Conservation (phyloP, 1,140 invertebrate species). For the Penaeus japonicus region DNA sequence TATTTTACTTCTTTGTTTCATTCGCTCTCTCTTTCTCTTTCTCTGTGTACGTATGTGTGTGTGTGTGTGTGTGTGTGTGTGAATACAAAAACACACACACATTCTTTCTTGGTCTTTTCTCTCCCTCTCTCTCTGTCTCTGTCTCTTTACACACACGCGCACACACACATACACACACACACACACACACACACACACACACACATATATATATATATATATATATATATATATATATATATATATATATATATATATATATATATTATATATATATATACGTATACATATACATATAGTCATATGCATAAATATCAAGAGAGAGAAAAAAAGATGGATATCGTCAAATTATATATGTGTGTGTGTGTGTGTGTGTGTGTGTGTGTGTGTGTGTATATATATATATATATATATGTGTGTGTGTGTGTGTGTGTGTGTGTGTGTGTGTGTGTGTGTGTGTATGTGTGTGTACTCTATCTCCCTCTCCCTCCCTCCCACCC, state of each 20-base stretch:
- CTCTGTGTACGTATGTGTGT: too few relatives aligned
- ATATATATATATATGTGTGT: background rate
- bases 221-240: background rate
- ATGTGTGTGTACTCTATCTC: background rate
- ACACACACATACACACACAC: background rate
- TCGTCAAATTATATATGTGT: background rate
- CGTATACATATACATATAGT: background rate
- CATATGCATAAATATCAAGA: background rate
- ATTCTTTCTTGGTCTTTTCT: too few relatives aligned
- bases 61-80: too few relatives aligned
- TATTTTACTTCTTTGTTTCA: too few relatives aligned
- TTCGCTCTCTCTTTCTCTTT: too few relatives aligned
- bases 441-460: background rate
- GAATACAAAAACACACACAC: too few relatives aligned
- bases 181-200: background rate
- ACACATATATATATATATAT: background rate
- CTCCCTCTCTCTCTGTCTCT: too few relatives aligned
- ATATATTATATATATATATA: background rate
- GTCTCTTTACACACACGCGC: background rate
- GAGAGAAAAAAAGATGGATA: background rate
- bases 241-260: background rate
- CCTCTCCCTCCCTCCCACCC: too few relatives aligned
- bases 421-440: background rate
- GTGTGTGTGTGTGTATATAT: background rate
- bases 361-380: constrained; percentile 10